Evolutionary conservation across 2,888 invertebrate genomes (phyloP), one percentile per base, ranked within the genome.

Genomic region (Napeogenes inachia): DNA sequence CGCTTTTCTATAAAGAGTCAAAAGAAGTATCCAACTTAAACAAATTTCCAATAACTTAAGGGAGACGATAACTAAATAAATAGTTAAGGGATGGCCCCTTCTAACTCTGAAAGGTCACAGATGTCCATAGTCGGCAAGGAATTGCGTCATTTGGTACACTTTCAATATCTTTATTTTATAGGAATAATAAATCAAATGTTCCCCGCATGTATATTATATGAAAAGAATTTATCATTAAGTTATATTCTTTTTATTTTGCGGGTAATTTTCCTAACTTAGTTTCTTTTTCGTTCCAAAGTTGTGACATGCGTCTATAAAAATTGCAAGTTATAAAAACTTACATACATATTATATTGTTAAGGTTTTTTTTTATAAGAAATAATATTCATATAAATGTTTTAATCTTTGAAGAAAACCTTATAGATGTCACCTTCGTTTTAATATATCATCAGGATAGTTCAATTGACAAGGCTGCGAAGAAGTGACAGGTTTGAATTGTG

Each of bases 41-140:
- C 67, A 71, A 75, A 74, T 77, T 76, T 70, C 73, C 75, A 73
- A 70, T 73, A 75, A 71, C 72, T 38, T 71, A 68, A 70, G 71
- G 68, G 77, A 82, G 83, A 86, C 87, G 82, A 85, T 86, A 82
- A 74, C 79, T 77, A 81, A 82, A 84, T 85, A 87, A 85, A 88
- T 83, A 84, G 81, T 77, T 67, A 76, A 66, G 64, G 66, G 68
- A 62, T 67, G 69, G 66, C 71, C 71, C 86, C 81, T 81, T 75
- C 50, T 64, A 12, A 30, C 61, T 60, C 62, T 66, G 47, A 59
- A 56, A 62, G 62, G 68, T 66, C 69, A 58, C 67, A 63, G 61
- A 66, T 66, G 65, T 59, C 59, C 80, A 80, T 80, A 82, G 69
- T 73, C 69, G 72, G 67, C 64, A 66, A 71, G 68, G 73, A 73